Percentiles rank a stretch among this genome's conserved stretches.
phyloP scores from a whole-genome alignment of 2,797 vertebrate genomes.

The Nannoperca australis region DNA sequence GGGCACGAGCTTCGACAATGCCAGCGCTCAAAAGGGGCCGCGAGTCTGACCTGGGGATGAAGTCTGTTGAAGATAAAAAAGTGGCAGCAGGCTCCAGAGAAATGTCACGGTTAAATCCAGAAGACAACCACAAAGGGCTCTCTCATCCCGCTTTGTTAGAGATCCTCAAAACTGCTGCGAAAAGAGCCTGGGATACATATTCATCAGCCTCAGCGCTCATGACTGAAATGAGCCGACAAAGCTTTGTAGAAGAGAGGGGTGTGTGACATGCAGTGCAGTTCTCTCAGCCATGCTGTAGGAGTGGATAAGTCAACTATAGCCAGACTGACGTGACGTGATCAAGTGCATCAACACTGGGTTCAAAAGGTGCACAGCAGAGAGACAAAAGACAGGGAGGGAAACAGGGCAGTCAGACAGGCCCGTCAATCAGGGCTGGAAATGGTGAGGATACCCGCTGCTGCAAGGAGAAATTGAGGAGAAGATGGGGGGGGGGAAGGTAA shows the following conservation, averaged over 20 bases:
- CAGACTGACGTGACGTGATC: slow-evolving; percentile 65
- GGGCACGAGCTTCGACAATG: slow-evolving; percentile 51
- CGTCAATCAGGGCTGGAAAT: slow-evolving; percentile 34
- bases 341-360: slow-evolving; percentile 62
- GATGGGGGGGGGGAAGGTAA: slow-evolving; percentile 39
- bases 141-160: slow-evolving; percentile 73
- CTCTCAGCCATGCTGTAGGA: slow-evolving; percentile 52
- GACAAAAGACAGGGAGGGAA: slow-evolving; percentile 24
- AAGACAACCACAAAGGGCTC: slow-evolving; percentile 72
- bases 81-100: slow-evolving; percentile 66
- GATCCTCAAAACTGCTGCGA: slow-evolving; percentile 65
- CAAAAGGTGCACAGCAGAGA: slow-evolving; percentile 58
- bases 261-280: slow-evolving; percentile 56
- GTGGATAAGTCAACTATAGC: slow-evolving; percentile 63
- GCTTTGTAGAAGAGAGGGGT: slow-evolving; percentile 57
- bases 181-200: slow-evolving; percentile 69
- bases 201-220: slow-evolving; percentile 63
- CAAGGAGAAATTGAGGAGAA: slow-evolving; percentile 7
- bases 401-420: slow-evolving; percentile 38
- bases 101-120: slow-evolving; percentile 79
- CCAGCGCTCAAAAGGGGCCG: slow-evolving; percentile 49
- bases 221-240: slow-evolving; percentile 65
- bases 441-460: slow-evolving; percentile 19
- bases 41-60: slow-evolving; percentile 67
- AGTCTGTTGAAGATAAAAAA: slow-evolving; percentile 67